Evolutionary conservation across 2,113 vertebrate species (phyloP).

Genomic region (Felis chaus): DNA sequence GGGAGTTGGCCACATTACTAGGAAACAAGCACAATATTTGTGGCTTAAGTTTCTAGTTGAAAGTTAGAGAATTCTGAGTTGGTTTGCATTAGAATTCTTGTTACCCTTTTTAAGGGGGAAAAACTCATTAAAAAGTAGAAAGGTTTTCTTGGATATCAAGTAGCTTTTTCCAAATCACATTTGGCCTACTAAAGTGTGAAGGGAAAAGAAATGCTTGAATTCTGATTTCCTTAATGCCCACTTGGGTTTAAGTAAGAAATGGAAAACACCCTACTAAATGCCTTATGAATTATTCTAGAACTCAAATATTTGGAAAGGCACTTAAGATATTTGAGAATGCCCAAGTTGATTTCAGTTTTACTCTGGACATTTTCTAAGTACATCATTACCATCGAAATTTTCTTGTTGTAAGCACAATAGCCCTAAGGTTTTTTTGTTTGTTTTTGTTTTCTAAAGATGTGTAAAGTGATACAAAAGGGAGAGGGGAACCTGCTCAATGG

Average conservation of each 20-base stretch:
- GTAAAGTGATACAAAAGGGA: not conserved
- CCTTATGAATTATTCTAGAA: not conserved
- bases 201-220: not conserved
- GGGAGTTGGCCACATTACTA: not conserved
- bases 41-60: conserved; percentile 5
- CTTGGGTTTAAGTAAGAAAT: conserved; percentile 26
- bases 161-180: not conserved
- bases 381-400: not conserved
- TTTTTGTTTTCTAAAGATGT: not conserved
- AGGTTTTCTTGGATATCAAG: not conserved
- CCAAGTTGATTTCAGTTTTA: not conserved
- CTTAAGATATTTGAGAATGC: conserved; percentile 27
- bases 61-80: not conserved
- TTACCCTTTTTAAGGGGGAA: not conserved
- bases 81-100: conserved; percentile 35
- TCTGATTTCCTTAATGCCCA: conserved; percentile 39
- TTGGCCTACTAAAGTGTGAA: not conserved
- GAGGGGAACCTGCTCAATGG: not conserved
- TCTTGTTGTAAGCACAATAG: not conserved
- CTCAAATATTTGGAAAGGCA: not conserved
- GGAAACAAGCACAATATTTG: not conserved
- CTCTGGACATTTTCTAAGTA: not conserved
- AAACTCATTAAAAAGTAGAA: not conserved
- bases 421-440: not conserved
- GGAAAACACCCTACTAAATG: not conserved